These are phyloP conservation scores for Halichoerus grypus DNA, from an alignment of 2,113 vertebrate genomes.

Conservation along the genomic window DNA sequence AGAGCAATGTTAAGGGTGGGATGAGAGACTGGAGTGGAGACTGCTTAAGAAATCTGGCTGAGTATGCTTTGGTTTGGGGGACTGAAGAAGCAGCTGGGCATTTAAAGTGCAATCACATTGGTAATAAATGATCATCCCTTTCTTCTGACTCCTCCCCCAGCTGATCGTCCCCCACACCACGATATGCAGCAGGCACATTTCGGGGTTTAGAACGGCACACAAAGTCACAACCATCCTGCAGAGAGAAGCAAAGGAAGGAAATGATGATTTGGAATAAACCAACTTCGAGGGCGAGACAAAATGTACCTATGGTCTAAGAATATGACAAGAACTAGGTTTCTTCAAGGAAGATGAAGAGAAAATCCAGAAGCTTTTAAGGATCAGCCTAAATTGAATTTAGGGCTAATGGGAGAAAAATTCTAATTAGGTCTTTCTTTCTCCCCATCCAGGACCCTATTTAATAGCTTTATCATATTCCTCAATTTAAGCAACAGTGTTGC, in stretches of 20 bases:
- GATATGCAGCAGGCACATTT: conserved; percentile 90
- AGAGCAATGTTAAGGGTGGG: not conserved
- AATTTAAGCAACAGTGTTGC: not conserved
- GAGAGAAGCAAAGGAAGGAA: not conserved
- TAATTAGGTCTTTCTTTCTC: not conserved
- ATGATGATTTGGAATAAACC: not conserved
- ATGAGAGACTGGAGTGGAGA: not conserved
- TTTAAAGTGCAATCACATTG: conserved; percentile 91
- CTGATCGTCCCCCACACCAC: conserved; percentile 92
- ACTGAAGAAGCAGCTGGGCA: not conserved
- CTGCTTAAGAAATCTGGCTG: conserved; percentile 76
- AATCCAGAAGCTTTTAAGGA: not conserved
- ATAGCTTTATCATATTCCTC: not conserved
- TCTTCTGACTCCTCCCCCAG: conserved; percentile 95
- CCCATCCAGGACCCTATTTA: not conserved
- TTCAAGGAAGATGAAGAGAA: not conserved
- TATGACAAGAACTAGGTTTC: not conserved
- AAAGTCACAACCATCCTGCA: conserved; percentile 97
- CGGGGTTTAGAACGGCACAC: conserved; percentile 94
- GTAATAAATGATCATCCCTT: conserved; percentile 96
- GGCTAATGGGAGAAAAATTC: not conserved
- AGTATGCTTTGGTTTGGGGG: conserved; percentile 79
- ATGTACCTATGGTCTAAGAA: not conserved
- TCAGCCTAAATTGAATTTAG: not conserved
- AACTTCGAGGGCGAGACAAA: not conserved